phyloP scores from a whole-genome alignment of 2,113 vertebrate genomes.

The Sisor rabdophorus region DNA sequence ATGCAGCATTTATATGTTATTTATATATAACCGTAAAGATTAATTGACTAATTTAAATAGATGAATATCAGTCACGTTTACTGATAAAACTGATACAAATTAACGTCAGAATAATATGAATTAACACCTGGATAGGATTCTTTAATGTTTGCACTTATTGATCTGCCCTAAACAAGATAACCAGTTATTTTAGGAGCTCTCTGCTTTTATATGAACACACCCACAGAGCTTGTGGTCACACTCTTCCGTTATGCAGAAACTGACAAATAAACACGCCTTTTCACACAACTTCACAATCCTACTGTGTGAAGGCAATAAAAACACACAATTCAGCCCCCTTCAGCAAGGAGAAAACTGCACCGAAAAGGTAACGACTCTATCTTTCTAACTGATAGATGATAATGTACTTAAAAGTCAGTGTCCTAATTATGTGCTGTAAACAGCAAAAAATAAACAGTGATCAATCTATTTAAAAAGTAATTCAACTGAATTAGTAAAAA shows the following conservation, averaged over 20 bases:
- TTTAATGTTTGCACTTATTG: too few relatives aligned
- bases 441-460: background rate
- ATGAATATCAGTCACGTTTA: too few relatives aligned
- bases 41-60: too few relatives aligned
- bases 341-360: background rate
- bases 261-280: constrained; percentile 64
- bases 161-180: background rate
- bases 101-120: too few relatives aligned
- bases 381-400: background rate
- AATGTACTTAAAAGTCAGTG: background rate
- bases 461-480: too few relatives aligned
- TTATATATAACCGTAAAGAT: too few relatives aligned
- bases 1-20: too few relatives aligned
- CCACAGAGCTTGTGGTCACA: constrained; percentile 46
- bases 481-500: background rate
- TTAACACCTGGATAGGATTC: too few relatives aligned
- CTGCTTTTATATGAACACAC: constrained; percentile 26
- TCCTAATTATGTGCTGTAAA: background rate
- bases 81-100: too few relatives aligned
- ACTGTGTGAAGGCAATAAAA: constrained; percentile 1
- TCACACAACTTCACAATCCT: constrained; percentile 36
- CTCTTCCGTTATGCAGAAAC: constrained; percentile 66
- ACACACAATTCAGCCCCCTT: background rate
- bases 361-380: constrained; percentile 13
- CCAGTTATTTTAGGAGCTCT: background rate